Evolutionary conservation across 2,888 invertebrate species (phyloP).

Genomic region (Noctuana brunneofusca): DNA sequence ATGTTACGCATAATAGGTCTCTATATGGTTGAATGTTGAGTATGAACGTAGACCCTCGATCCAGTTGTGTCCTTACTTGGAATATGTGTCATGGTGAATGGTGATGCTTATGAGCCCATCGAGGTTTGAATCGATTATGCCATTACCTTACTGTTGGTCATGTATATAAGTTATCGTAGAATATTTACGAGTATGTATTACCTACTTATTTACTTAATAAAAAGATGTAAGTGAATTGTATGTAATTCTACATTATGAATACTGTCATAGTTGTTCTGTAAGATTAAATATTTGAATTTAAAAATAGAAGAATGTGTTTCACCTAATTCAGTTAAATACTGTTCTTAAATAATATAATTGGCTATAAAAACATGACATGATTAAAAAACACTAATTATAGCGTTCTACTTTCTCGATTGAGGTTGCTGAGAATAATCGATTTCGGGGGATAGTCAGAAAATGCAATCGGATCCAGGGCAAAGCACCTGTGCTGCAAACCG

Average conservation of each 20-base stretch:
- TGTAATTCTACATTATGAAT: too few species aligned
- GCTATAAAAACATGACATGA: too few species aligned
- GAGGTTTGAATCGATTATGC: constrained; percentile 18
- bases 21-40: constrained; percentile 24
- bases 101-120: constrained; percentile 54
- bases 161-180: neutral
- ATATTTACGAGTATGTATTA: too few species aligned
- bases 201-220: too few species aligned
- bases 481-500: constrained; percentile 33
- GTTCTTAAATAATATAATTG: too few species aligned
- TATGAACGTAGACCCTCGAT: constrained; percentile 38
- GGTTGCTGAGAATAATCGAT: constrained; percentile 13
- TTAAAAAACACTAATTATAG: neutral
- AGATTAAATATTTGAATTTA: too few species aligned
- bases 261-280: too few species aligned
- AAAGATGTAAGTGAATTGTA: too few species aligned
- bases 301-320: too few species aligned
- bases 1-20: neutral
- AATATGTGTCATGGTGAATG: constrained; percentile 69
- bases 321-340: too few species aligned
- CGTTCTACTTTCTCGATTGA: constrained; percentile 13
- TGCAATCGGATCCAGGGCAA: constrained; percentile 17
- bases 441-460: constrained; percentile 22
- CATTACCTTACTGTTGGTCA: constrained; percentile 6
- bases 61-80: constrained; percentile 53